Base-by-base conservation (phyloP, 2,113 vertebrate genomes). In the Solea solea region DNA sequence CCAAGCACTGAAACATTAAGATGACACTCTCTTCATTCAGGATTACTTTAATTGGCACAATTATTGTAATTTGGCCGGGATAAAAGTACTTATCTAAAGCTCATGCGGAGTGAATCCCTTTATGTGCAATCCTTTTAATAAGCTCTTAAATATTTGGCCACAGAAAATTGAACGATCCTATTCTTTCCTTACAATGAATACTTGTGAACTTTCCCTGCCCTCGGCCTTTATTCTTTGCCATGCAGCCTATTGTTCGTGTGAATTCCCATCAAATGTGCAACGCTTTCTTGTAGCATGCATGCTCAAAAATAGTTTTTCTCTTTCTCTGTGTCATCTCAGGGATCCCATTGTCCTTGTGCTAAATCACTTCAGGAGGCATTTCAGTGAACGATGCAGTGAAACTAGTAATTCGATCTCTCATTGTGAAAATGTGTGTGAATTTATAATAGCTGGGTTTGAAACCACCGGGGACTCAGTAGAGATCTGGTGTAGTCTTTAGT, bases 11-110 rank as follows among this genome's bases (percentile, higher is more conserved):
- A 94, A 95, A 96, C 96, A 97, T 97, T 96, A 97, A 97, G 94
- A 97, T 96, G 96, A 98, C 94, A 95, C 94, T 96, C 94, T 95
- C 94, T 96, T 96, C 95, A 95, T 96, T 96, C 95, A 95, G 95
- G 95, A 96, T 96, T 97, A 95, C 95, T 97, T 97, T 98, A 98
- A 98, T 96, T 98, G 96, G 95, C 89, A 96, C 96, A 98, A 97
- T 98, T 98, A 98, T 96, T 98, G 95, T 96, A 96, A 98, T 97
- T 98, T 95, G 93, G 93, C 95, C 88, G 92, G 94, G 93, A 95
- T 96, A 95, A 97, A 96, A 96, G 94, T 93, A 72, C 93, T 67
- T 95, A 96, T 97, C 94, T 95, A 94, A 95, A 92, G 94, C 95
- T 94, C 91, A 93, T 94, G 94, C 89, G 89, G 94, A 21, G 86